phyloP scores from a whole-genome alignment of 2,113 vertebrate species.

The Agapornis roseicollis region DNA sequence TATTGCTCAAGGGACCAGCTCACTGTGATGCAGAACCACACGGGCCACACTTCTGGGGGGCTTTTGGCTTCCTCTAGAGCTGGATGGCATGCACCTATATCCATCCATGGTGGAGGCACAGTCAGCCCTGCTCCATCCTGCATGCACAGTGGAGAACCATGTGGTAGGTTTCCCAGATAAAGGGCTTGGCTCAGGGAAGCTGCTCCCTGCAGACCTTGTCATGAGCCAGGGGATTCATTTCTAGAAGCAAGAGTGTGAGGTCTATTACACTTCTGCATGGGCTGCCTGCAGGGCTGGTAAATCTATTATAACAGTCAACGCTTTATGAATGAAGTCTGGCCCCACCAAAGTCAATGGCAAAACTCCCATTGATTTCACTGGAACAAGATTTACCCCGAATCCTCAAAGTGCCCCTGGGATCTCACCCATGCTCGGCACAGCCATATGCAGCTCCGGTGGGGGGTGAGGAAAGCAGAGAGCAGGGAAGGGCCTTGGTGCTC shows the following conservation, averaged over 20 bases:
- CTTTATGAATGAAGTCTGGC: constrained; percentile 20
- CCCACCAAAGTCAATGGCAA: constrained; percentile 18
- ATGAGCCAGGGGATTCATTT: neutral
- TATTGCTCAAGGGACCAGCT: neutral
- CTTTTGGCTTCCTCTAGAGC: neutral
- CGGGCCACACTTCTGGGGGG: neutral
- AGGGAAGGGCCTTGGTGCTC: neutral
- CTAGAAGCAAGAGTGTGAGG: neutral
- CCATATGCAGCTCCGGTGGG: neutral
- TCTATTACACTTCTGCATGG: neutral
- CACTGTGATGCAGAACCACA: neutral
- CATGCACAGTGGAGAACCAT: too few species aligned
- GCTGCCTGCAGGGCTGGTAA: constrained; percentile 26
- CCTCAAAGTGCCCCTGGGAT: neutral
- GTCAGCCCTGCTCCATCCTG: neutral
- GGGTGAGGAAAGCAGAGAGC: neutral
- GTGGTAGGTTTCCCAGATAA: neutral
- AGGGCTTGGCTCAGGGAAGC: neutral
- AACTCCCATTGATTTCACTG: neutral
- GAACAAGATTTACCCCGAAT: neutral
- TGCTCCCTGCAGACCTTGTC: neutral
- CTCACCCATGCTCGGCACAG: neutral
- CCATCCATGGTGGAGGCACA: neutral
- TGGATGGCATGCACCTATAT: rapidly evolving
- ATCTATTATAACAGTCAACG: neutral